phyloP scores from a whole-genome alignment of 2,888 invertebrate species.

The Drosophila putrida region DNA sequence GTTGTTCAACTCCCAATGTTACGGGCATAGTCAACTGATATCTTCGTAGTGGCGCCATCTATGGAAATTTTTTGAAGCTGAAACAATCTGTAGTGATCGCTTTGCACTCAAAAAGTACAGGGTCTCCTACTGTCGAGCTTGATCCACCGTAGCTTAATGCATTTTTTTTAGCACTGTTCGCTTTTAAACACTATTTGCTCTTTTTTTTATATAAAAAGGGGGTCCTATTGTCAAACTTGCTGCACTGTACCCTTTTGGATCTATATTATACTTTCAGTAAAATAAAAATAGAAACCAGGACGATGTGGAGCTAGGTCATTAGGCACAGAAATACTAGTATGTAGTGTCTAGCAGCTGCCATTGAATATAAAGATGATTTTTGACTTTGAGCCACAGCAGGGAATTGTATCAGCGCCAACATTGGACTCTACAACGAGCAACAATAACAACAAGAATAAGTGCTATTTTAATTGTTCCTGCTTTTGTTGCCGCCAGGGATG shows the following conservation, averaged over 20 bases:
- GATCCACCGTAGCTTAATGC: no score
- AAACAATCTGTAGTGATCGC: no score
- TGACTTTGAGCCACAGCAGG: conserved; percentile 36
- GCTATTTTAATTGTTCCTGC: conserved; percentile 67
- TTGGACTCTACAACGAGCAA: neutral
- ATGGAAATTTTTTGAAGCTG: no score
- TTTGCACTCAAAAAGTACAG: no score
- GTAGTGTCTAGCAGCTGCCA: neutral
- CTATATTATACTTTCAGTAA: neutral
- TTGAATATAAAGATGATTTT: conserved; percentile 46
- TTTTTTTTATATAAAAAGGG: no score
- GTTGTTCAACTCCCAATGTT: no score
- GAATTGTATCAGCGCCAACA: conserved; percentile 1
- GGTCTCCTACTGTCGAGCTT: no score
- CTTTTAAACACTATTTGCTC: no score
- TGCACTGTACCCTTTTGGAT: neutral
- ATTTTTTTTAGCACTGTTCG: no score
- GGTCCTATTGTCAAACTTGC: no score
- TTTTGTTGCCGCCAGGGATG: conserved; percentile 71
- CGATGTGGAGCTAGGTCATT: conserved; percentile 2
- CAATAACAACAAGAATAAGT: conserved; percentile 31
- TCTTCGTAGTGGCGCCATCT: no score
- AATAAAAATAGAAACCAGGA: neutral
- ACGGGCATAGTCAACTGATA: no score
- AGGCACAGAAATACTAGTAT: neutral